phyloP scores from a whole-genome alignment of 2,113 vertebrate species.

The Periophthalmus modestus region DNA sequence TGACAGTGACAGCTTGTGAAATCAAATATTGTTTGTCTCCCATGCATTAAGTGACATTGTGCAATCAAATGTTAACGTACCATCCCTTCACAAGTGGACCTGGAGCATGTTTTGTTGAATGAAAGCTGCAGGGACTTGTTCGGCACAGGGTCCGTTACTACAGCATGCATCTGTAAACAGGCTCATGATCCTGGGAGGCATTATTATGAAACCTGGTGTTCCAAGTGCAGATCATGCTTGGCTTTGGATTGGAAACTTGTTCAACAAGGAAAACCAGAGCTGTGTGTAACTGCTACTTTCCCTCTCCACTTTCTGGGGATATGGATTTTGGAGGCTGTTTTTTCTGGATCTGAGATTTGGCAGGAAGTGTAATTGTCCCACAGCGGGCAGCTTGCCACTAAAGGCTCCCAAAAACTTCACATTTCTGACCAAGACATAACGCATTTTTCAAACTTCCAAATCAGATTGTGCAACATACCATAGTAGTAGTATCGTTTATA shows the following conservation, averaged over 20 bases:
- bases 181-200: constrained; percentile 24
- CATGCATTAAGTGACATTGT: constrained; percentile 2
- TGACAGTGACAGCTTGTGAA: background rate
- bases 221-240: constrained; percentile 28
- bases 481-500: constrained; percentile 20
- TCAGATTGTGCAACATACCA: constrained; percentile 12
- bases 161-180: constrained; percentile 57
- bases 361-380: constrained; percentile 18
- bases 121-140: constrained; percentile 55
- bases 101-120: constrained; percentile 8
- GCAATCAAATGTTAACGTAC: constrained; percentile 6
- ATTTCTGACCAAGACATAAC: background rate
- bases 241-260: constrained; percentile 65
- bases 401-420: background rate
- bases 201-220: constrained; percentile 47
- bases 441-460: constrained; percentile 11
- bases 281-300: constrained; percentile 69
- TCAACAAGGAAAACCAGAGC: constrained; percentile 71
- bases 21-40: background rate
- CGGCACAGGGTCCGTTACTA: constrained; percentile 41
- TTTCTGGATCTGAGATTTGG: constrained; percentile 32
- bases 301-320: constrained; percentile 56
- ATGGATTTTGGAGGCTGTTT: constrained; percentile 26
- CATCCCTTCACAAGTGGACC: constrained; percentile 1
- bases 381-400: constrained; percentile 15